A percentile compares a stretch with the other conserved stretches of the same genome.
These are phyloP conservation scores for Pseudochromis fuscus DNA, from an alignment of 2,797 vertebrate genomes.

Conservation along the genomic window DNA sequence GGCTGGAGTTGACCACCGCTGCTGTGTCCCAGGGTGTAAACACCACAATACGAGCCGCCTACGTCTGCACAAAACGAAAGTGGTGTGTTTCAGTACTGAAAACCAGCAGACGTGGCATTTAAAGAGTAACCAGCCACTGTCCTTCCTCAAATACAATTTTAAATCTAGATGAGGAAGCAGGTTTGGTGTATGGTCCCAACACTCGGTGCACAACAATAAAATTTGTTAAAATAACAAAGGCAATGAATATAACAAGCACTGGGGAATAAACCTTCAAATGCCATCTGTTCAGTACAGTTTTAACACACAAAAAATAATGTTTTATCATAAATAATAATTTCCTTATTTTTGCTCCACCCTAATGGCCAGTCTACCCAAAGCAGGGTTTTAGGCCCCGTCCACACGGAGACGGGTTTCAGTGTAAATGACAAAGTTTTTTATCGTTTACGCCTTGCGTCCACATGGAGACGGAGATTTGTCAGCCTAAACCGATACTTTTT, in stretches of 20 bases:
- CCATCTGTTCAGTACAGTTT: neutral
- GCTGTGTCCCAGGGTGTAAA: conserved; percentile 13
- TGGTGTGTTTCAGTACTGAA: conserved; percentile 12
- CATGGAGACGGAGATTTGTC: too few species aligned
- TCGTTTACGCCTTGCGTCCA: too few species aligned
- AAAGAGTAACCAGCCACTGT: conserved; percentile 16
- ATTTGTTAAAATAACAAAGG: neutral
- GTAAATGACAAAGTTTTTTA: too few species aligned
- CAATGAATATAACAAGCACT: too few species aligned
- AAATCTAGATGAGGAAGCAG: conserved; percentile 3
- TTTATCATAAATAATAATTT: neutral
- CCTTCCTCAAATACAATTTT: conserved; percentile 15
- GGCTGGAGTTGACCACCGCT: conserved; percentile 24
- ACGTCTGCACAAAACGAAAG: conserved; percentile 21
- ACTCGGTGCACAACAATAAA: neutral
- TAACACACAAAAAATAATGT: neutral
- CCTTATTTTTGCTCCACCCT: neutral
- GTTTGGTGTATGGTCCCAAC: neutral
- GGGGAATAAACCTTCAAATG: neutral
- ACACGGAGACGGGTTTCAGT: too few species aligned
- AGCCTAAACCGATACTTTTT: too few species aligned
- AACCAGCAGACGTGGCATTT: conserved; percentile 15
- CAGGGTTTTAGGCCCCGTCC: neutral
- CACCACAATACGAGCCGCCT: conserved; percentile 4
- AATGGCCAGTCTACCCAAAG: neutral